Percentiles rank a stretch among this genome's conserved stretches.
Conservation (phyloP, 2,888 invertebrate genomes). For the Stenotaenia linearis region DNA sequence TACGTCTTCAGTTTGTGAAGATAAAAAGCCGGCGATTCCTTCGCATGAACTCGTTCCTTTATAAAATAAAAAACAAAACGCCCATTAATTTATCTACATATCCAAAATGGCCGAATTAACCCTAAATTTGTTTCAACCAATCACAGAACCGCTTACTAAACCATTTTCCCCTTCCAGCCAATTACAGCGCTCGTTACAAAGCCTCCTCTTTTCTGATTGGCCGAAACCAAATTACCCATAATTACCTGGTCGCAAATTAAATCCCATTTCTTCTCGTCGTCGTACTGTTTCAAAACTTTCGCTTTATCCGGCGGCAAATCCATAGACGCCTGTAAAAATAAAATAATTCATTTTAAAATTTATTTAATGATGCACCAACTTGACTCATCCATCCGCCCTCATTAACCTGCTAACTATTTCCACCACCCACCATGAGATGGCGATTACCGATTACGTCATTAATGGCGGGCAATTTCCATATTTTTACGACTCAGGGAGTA, state of each 20-base stretch:
- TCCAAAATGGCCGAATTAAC: too few species aligned
- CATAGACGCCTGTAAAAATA: conserved; percentile 84
- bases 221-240: too few species aligned
- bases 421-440: not conserved
- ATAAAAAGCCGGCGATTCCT: conserved; percentile 94
- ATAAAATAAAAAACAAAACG: conserved; percentile 44
- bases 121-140: not conserved
- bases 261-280: conserved; percentile 99
- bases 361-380: not conserved
- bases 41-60: conserved; percentile 95
- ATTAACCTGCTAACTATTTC: not conserved
- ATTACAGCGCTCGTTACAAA: too few species aligned
- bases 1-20: conserved; percentile 90
- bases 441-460: too few species aligned
- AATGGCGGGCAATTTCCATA: too few species aligned
- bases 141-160: too few species aligned
- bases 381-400: not conserved
- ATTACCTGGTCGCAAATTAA: conserved; percentile 95
- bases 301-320: conserved; percentile 98
- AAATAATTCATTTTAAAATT: conserved; percentile 17
- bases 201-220: too few species aligned
- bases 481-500: too few species aligned
- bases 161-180: too few species aligned
- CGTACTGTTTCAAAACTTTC: conserved; percentile 70
- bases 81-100: too few species aligned